Evolutionary conservation across 2,113 vertebrate species (phyloP), one percentile per base, ranked within the genome.

Genomic region (Petrocephalus microphthalmus): DNA sequence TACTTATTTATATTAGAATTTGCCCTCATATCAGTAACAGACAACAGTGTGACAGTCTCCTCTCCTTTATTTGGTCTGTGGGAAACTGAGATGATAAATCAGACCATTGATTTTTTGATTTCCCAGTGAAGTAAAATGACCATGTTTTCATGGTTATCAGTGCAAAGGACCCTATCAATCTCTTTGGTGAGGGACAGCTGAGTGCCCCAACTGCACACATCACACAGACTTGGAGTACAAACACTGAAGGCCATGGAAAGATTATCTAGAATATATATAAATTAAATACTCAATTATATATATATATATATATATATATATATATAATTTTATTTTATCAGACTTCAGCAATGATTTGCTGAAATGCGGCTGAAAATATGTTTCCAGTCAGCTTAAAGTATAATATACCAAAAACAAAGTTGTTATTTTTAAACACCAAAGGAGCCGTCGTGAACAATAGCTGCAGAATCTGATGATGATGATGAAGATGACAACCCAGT

Each of bases 401-500:
- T 84, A 51, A 84, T 6, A 84, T 37, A 19, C 22, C 52, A 56
- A 85, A 53, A 54, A 85, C 25, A 33, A 85, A 33, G 29, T 5
- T 52, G 29, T 85, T n/a, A 37, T 85, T 54, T 86, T 29, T 60
- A 22, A 86, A 45, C 20, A 84, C 84, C 47, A 5, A 71, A 89
- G 78, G 37, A 89, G 45, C 13, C 64, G 22, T 42, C 53, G 19
- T 82, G 89, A 56, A 88, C 78, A 67, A 87, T 25, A 90, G 89
- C 85, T 64, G 57, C 20, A 67, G 22, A 51, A 81, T 71, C 25
- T 49, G 53, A 74, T 60, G 57, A 89, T 87, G 88, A 91, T 87
- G 33, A 78, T 45, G 54, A 29, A 81, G 53, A 91, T 88, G 89
- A 92, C 89, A 91, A 91, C 89, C 4, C 54, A 52, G 88, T 52